Percentiles rank a stretch among this genome's conserved stretches.
Conservation (phyloP, 2,113 vertebrate genomes). For the Blennius ocellaris region DNA sequence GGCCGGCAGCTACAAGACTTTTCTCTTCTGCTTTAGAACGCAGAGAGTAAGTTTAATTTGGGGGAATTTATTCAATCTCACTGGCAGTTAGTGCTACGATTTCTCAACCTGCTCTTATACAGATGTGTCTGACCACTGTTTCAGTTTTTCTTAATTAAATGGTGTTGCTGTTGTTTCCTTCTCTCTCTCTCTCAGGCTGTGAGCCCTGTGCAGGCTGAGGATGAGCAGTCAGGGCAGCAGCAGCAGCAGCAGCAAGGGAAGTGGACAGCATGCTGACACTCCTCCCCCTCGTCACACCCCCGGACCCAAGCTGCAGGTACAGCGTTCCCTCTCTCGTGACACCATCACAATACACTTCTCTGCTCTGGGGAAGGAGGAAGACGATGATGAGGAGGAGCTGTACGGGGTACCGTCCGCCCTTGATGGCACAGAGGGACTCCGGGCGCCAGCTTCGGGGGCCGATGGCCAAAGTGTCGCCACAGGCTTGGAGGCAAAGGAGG, state of each 20-base stretch:
- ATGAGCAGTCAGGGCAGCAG: slow-evolving; percentile 91
- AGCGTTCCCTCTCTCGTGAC: slow-evolving; percentile 94
- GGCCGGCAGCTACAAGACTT: slow-evolving; percentile 18
- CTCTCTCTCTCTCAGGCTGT: slow-evolving; percentile 79
- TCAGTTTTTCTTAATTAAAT: slow-evolving; percentile 11
- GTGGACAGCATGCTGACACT: slow-evolving; percentile 90
- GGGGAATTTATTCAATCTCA: slow-evolving; percentile 2
- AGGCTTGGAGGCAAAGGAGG: slow-evolving; percentile 92
- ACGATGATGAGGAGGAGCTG: slow-evolving; percentile 96
- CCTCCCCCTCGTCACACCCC: slow-evolving; percentile 83
- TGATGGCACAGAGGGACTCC: slow-evolving; percentile 10
- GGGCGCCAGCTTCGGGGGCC: slow-evolving; percentile 62
- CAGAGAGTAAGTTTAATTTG: not conserved
- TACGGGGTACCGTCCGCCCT: slow-evolving; percentile 65
- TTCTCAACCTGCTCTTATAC: not conserved
- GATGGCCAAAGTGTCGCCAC: slow-evolving; percentile 88
- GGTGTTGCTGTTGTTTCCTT: not conserved
- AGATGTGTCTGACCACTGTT: slow-evolving; percentile 3
- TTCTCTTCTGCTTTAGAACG: slow-evolving; percentile 4
- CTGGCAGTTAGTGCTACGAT: slow-evolving; percentile 6
- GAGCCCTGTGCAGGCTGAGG: slow-evolving; percentile 87
- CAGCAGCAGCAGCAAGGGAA: slow-evolving; percentile 59
- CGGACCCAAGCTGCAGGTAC: slow-evolving; percentile 95
- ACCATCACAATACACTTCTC: slow-evolving; percentile 99
- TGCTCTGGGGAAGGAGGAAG: slow-evolving; percentile 95